phyloP scores from a whole-genome alignment of 2,113 vertebrate species.

The Helogale parvula region DNA sequence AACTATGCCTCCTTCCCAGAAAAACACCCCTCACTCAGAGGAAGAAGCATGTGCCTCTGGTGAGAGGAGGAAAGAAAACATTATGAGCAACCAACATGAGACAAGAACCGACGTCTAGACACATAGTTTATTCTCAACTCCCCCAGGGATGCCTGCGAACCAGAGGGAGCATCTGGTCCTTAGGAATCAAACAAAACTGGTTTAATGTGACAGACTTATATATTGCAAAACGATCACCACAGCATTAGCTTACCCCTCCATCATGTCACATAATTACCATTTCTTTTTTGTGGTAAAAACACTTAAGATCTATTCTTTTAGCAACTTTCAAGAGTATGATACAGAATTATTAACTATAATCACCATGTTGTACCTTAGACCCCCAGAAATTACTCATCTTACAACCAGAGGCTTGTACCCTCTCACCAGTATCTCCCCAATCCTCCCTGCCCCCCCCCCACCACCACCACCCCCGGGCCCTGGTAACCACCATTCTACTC shows the following conservation, averaged over 20 bases:
- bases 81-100: neutral
- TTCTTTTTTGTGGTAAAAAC: conserved; percentile 12
- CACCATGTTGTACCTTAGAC: neutral
- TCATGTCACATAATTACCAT: neutral
- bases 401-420: neutral
- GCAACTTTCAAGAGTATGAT: neutral
- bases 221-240: neutral
- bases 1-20: neutral
- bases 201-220: neutral
- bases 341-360: neutral
- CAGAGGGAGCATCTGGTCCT: neutral
- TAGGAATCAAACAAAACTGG: neutral
- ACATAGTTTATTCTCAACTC: neutral
- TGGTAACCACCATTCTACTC: neutral
- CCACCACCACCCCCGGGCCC: neutral
- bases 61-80: neutral
- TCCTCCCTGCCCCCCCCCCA: too few relatives aligned
- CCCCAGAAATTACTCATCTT: neutral
- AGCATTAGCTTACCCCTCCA: neutral
- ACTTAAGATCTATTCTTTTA: neutral
- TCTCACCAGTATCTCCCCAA: neutral
- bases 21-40: neutral
- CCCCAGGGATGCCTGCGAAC: neutral
- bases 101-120: neutral
- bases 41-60: neutral